Base-by-base conservation (phyloP, 2,797 vertebrate genomes). In the Pygocentrus nattereri region DNA sequence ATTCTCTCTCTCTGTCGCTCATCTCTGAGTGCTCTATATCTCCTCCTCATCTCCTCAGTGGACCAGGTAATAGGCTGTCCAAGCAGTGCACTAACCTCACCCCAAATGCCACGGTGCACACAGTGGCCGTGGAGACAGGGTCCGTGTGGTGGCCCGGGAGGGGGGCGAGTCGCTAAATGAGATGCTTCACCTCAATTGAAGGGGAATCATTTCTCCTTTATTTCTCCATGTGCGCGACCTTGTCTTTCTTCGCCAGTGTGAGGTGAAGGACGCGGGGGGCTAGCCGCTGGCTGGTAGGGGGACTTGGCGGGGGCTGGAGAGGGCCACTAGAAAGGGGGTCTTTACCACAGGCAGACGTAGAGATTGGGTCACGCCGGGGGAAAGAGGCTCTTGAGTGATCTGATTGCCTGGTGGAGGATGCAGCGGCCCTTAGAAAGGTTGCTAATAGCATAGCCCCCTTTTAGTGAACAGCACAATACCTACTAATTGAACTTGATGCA, bases 121-220 rank as follows among this genome's bases (percentile, higher is more conserved):
- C 88, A 85, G 92, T 94, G 94, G 93, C 94, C 94, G 94, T 94
- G 91, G 87, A 93, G 93, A 94, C 92, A 91, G 88, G 89, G 80
- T 78, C 52, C 49, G 19, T 49, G 27, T 70, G 92, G 90, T 87
- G 92, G 95, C 94, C 91, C 87, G 89, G 85, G 88, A 86, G 31
- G 62, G 88, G 86, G 31, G 62, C 62, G 95, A 95, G 95, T 95
- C 94, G 95, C 87, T 94, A 96, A 97, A 96, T 95, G 93, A 96
- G 94, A 95, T 92, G 92, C 95, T 95, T 97, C 93, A 94, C 91
- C 95, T 95, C 93, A 95, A 95, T 91, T 93, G 93, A 90, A 92
- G 94, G 90, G 91, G 92, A 94, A 88, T 81, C 90, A 90, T 86
- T 93, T 89, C 85, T 90, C 89, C 92, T 92, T 91, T 90, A 90